Evolutionary conservation across 2,888 invertebrate genomes (phyloP).

Genomic region (Cephus runcator): DNA sequence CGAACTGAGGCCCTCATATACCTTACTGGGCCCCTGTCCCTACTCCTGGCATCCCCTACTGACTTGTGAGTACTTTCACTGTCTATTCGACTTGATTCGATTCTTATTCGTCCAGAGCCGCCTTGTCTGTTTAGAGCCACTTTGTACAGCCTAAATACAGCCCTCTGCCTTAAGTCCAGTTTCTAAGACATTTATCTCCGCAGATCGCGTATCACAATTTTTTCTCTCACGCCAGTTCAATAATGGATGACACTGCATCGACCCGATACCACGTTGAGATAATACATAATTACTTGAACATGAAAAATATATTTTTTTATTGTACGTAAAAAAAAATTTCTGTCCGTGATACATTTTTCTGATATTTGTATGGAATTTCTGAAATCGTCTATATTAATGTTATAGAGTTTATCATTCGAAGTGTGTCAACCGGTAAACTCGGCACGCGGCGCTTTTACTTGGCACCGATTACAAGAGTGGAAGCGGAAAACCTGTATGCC

Average conservation of each 20-base stretch:
- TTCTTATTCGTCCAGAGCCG: conserved; percentile 41
- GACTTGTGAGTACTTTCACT: conserved; percentile 58
- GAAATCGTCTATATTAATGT: neutral
- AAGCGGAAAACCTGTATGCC: neutral
- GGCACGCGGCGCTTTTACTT: neutral
- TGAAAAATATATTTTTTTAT: neutral
- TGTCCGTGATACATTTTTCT: neutral
- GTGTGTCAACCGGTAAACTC: neutral
- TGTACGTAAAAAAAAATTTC: neutral
- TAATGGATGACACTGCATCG: neutral
- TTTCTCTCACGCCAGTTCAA: neutral
- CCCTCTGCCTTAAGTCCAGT: conserved; percentile 26
- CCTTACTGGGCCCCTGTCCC: conserved; percentile 56
- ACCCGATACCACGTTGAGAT: neutral
- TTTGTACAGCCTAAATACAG: conserved; percentile 47
- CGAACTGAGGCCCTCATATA: conserved; percentile 64
- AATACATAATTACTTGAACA: conserved; percentile 11
- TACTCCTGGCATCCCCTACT: conserved; percentile 44
- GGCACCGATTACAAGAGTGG: neutral
- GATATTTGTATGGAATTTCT: neutral
- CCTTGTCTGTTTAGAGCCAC: conserved; percentile 57
- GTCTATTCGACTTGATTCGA: conserved; percentile 60
- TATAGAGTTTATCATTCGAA: neutral
- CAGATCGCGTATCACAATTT: neutral
- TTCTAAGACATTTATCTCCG: neutral